Base-by-base conservation (phyloP, 2,797 vertebrate species). In the Lagocephalus sceleratus region DNA sequence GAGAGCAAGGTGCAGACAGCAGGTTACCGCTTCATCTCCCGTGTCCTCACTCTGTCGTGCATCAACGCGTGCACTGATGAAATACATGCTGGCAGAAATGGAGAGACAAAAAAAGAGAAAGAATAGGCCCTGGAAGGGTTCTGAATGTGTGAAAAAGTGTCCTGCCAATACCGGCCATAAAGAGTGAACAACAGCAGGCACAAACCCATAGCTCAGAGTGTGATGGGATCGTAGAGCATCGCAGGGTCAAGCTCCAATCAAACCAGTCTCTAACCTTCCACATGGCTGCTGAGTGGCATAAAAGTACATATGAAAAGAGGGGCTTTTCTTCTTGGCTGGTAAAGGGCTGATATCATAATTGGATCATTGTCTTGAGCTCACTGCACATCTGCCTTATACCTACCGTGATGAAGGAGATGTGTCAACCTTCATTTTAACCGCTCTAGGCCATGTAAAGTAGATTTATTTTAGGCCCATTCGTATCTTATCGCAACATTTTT, bases 121-220 rank as follows among this genome's bases (percentile, higher is more conserved):
- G 54, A 71, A 51, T 32, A 51, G 62, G 58, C 48, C 50, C 52
- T 68, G 73, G 76, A 81, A 80, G 54, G 63, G 62, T 73, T 80
- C 57, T 68, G 73, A 82, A 82, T 71, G 74, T 80, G 76, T 78
- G 81, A 84, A 85, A 80, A 84, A 79, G 75, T 53, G 69, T 47
- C 55, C 59, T 84, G 83, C 79, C 85, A 79, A 83, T 83, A 71
- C 55, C 0, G 50, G 66, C 79, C 47, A 29, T 89, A 84, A 87
- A 89, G 78, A 68, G 68, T 73, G 70, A 86, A 74, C 26, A 73
- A 79, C 81, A 74, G 78, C 69, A 65, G 68, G 86, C 76, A 83
- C 83, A 84, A 83, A 87, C 60, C 61, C 63, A 82, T 89, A 76
- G 86, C 81, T 88, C 85, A 87, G 49, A 53, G 1, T n/a, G 70